Conservation (phyloP, 2,888 invertebrate genomes). For the Trachelus troglodyta region DNA sequence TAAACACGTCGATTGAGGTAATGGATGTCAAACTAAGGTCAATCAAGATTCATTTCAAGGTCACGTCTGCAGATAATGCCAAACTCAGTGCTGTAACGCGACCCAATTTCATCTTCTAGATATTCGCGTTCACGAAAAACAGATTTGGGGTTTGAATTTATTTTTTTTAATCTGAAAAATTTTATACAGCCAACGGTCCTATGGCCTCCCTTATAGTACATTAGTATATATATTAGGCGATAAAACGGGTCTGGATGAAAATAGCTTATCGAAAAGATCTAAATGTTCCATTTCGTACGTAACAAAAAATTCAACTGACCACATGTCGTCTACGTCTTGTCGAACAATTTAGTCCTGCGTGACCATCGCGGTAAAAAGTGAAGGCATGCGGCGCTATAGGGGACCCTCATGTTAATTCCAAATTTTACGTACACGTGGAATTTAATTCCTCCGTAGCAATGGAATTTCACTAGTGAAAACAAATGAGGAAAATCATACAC, state of each 20-base stretch:
- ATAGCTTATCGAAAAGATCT: constrained; percentile 20
- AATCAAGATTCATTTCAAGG: neutral
- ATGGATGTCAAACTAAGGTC: neutral
- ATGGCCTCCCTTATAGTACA: neutral
- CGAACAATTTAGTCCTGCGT: constrained; percentile 16
- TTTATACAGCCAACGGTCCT: neutral
- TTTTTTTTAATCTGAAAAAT: neutral
- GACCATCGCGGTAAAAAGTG: constrained; percentile 21
- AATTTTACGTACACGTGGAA: constrained; percentile 16
- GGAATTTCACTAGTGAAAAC: neutral
- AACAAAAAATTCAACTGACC: constrained; percentile 23
- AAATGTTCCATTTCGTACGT: constrained; percentile 18
- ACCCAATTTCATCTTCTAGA: neutral
- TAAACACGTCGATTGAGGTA: neutral
- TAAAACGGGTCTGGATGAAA: neutral
- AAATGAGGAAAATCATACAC: constrained; percentile 37
- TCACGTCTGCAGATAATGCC: neutral
- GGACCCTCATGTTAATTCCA: constrained; percentile 26
- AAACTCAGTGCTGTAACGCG: neutral
- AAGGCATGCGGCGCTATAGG: constrained; percentile 32
- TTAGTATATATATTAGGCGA: neutral
- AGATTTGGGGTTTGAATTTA: neutral
- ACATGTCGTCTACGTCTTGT: constrained; percentile 28
- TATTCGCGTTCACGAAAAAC: neutral
- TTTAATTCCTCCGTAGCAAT: constrained; percentile 16